Evolutionary conservation across 2,797 vertebrate species (phyloP).

Genomic region (Lophotriccus pileatus): DNA sequence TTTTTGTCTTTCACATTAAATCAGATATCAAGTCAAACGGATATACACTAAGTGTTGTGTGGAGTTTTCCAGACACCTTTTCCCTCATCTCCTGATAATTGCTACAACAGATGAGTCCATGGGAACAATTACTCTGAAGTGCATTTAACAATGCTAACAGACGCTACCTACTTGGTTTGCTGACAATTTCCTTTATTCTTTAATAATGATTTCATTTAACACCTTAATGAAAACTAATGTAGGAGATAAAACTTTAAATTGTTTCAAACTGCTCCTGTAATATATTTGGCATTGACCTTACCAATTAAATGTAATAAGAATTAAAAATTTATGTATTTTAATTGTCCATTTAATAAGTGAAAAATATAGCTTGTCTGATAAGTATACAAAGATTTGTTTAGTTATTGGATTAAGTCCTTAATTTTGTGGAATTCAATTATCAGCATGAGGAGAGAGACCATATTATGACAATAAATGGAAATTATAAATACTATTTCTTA

Average conservation of each 20-base stretch:
- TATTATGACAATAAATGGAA: background rate
- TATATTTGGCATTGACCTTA: slow-evolving; percentile 59
- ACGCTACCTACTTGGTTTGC: slow-evolving; percentile 24
- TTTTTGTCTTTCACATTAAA: background rate
- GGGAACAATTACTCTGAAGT: slow-evolving; percentile 9
- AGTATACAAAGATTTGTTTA: slow-evolving; percentile 67
- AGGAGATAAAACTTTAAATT: slow-evolving; percentile 55
- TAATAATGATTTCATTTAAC: slow-evolving; percentile 61
- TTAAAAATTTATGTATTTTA: slow-evolving; percentile 71
- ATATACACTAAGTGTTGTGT: background rate
- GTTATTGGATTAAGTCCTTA: slow-evolving; percentile 41
- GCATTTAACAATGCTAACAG: background rate
- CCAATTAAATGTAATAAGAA: slow-evolving; percentile 64
- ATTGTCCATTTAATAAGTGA: slow-evolving; percentile 66
- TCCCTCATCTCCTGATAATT: background rate
- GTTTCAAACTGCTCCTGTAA: background rate
- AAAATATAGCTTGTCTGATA: slow-evolving; percentile 59
- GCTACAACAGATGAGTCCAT: background rate
- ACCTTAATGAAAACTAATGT: slow-evolving; percentile 67
- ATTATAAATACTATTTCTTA: slow-evolving; percentile 4
- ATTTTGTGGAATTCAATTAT: slow-evolving; percentile 64
- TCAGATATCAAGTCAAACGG: background rate
- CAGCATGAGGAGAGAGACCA: background rate
- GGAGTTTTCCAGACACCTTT: background rate
- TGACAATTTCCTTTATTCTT: slow-evolving; percentile 40